Percentiles rank a stretch among this genome's conserved stretches.
Conservation (phyloP, 2,888 invertebrate genomes). For the Apamea epomidion region DNA sequence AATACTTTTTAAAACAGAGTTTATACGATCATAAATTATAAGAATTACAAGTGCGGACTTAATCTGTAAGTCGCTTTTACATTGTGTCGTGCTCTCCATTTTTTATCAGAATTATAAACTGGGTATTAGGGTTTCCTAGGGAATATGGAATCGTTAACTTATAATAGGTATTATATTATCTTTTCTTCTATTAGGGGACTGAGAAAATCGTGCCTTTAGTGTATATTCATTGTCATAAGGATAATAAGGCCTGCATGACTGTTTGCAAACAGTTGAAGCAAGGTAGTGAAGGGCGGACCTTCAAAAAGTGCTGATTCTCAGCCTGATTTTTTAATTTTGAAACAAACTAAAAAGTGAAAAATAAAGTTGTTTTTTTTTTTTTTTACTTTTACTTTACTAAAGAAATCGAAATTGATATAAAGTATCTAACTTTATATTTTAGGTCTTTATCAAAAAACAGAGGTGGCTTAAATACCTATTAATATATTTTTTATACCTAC, state of each 20-base stretch:
- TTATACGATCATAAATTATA: constrained; percentile 44
- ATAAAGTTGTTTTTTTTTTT: too few species aligned
- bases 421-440: not conserved
- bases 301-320: not conserved
- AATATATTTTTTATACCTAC: not conserved
- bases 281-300: not conserved
- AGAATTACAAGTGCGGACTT: constrained; percentile 41
- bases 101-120: constrained; percentile 28
- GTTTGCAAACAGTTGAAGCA: not conserved
- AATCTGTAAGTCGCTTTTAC: constrained; percentile 22
- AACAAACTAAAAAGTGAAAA: not conserved
- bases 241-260: not conserved
- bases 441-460: not conserved
- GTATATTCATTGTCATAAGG: not conserved
- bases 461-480: not conserved
- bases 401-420: not conserved
- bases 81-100: constrained; percentile 27
- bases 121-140: not conserved
- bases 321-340: not conserved
- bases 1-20: constrained; percentile 30
- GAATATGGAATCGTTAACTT: not conserved
- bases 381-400: not conserved
- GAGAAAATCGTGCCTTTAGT: not conserved
- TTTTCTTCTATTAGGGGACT: not conserved
- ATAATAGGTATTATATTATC: not conserved